Conservation (phyloP, 1,140 invertebrate genomes). For the Phthorimaea operculella region DNA sequence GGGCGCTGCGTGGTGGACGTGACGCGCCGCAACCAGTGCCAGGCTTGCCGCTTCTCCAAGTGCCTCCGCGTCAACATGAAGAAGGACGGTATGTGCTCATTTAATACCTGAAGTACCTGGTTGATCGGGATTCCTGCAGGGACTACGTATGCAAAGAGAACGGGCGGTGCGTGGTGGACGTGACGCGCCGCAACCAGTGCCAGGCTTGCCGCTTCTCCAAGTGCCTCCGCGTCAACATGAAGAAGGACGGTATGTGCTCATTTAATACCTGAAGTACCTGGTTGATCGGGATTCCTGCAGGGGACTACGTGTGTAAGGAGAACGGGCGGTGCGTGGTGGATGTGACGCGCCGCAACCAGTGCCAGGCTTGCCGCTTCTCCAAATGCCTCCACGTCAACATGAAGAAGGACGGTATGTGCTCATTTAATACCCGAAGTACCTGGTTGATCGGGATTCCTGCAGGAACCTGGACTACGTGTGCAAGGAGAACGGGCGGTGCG, state of each 20-base stretch:
- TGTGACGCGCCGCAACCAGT: slow-evolving; percentile 92
- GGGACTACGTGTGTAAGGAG: slow-evolving; percentile 93
- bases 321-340: slow-evolving; percentile 89
- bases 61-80: slow-evolving; percentile 96
- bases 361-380: slow-evolving; percentile 92
- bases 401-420: slow-evolving; percentile 89
- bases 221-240: slow-evolving; percentile 94
- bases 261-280: too few species aligned
- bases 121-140: too few species aligned
- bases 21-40: slow-evolving; percentile 92
- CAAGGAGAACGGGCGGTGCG: slow-evolving; percentile 88
- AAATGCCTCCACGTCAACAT: slow-evolving; percentile 95
- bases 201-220: slow-evolving; percentile 95
- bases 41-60: slow-evolving; percentile 93
- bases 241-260: slow-evolving; percentile 93
- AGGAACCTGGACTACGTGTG: slow-evolving; percentile 93
- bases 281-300: too few species aligned
- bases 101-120: too few species aligned
- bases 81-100: slow-evolving; percentile 91
- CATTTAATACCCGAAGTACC: too few species aligned
- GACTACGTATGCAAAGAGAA: slow-evolving; percentile 96
- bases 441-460: too few species aligned
- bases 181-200: slow-evolving; percentile 92
- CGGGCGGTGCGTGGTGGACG: slow-evolving; percentile 89
- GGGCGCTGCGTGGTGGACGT: slow-evolving; percentile 92